Evolutionary conservation across 1,140 invertebrate genomes (phyloP).

Genomic region (Drosophila ogumai): DNA sequence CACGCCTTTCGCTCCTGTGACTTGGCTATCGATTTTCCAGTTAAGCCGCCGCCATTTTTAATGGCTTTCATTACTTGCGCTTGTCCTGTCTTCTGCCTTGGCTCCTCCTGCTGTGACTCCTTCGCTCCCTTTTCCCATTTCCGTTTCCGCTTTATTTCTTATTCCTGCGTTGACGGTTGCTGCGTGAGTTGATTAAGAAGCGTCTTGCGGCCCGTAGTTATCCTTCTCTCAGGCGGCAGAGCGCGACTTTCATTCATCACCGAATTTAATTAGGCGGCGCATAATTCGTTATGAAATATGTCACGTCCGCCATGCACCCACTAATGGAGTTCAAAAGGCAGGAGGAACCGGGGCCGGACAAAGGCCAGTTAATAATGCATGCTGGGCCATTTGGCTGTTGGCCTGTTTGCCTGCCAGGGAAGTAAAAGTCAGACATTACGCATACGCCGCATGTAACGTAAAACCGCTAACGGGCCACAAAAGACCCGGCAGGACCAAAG

Average conservation of each 20-base stretch:
- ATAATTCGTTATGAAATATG: conserved; percentile 63
- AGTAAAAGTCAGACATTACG: conserved; percentile 50
- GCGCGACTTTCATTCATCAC: conserved; percentile 54
- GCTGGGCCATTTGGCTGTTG: conserved; percentile 33
- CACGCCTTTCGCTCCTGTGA: conserved; percentile 51
- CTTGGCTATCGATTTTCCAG: conserved; percentile 69
- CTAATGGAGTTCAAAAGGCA: conserved; percentile 2
- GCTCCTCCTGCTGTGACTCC: not conserved
- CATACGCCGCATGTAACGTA: conserved; percentile 65
- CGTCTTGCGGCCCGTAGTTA: not conserved
- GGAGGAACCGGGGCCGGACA: conserved; percentile 10
- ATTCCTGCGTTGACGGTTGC: conserved; percentile 21
- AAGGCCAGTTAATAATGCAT: conserved; percentile 63
- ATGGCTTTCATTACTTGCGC: conserved; percentile 76
- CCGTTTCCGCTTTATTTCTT: conserved; percentile 31
- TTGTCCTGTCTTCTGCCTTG: conserved; percentile 40
- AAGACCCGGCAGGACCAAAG: conserved; percentile 30
- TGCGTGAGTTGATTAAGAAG: conserved; percentile 73
- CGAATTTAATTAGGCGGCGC: conserved; percentile 68
- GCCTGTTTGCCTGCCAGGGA: conserved; percentile 23
- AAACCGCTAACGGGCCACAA: conserved; percentile 59
- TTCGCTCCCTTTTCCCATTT: conserved; percentile 2
- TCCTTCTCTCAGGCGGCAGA: conserved; percentile 19
- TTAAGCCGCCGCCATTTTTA: conserved; percentile 77
- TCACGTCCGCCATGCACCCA: conserved; percentile 30